Base-by-base conservation (phyloP, 2,888 invertebrate genomes). In the Drosophila histrio region DNA sequence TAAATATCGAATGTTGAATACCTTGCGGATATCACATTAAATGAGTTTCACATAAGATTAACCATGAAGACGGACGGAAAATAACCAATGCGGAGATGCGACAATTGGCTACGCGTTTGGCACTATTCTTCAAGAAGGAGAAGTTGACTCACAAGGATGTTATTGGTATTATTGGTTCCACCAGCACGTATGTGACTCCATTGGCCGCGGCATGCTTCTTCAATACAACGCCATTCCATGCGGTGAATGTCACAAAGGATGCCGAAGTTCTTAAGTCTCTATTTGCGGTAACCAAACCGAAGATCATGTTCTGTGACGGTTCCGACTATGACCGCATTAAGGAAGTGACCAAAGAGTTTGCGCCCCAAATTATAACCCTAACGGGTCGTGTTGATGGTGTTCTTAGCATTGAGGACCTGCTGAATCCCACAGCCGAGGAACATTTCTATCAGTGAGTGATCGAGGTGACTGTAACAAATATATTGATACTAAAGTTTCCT, bases 221-320 rank as follows among this genome's bases (percentile, higher is more conserved):
- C 13, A 36, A 62, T 17, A 58, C 79, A 3, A 83, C 53, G 1
- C 79, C 79, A 2, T 83, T 83, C 58, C 79, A 79, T 30, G 79
- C 79, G 2, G 65, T 79, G 4, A 79, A 79, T 38, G 52, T 49
- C 9, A 64, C 67, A 0, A 32, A 46, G 0, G 83, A 79, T 11
- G 56, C 62, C 1, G 24, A 38, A 7, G 32, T 74, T 0, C 46
- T 79, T 24, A 54, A 19, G 69, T 58, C 41, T 21, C 71, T 84
- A 0, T 86, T 39, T 8, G 24, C 13, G 2, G 41, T 67, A 6
- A 83, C 86, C 5, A 79, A 74, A 46, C 89, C 89, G 13, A 81
- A 79, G 64, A 44, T 89, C 24, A 74, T 89, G 52, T 88, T 89
- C 39, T 89, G 89, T 43, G 88, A 88, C 57, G 69, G 39, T 1